These are phyloP conservation scores for Uloborus diversus DNA, from an alignment of 1,140 invertebrate species.

Conservation along the genomic window DNA sequence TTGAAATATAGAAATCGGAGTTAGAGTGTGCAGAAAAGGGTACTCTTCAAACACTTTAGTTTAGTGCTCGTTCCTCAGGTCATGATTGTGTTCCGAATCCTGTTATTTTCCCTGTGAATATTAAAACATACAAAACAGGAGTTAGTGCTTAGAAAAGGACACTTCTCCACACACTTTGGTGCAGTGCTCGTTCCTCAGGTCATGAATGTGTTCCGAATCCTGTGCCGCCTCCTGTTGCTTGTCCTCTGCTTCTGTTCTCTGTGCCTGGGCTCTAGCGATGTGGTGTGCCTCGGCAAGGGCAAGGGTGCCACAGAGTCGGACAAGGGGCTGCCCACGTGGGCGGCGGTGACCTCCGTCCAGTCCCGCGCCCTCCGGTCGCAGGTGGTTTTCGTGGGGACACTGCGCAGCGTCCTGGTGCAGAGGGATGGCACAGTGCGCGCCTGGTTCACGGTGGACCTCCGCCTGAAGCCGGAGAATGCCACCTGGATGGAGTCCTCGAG, in stretches of 20 bases:
- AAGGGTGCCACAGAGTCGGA: neutral
- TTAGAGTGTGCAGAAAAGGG: no score
- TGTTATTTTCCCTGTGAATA: neutral
- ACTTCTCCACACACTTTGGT: neutral
- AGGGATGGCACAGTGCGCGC: constrained; percentile 41
- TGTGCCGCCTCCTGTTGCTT: constrained; percentile 36
- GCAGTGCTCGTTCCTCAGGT: neutral
- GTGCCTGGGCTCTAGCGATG: constrained; percentile 13
- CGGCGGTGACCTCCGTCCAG: constrained; percentile 12
- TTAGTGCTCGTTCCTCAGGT: no score
- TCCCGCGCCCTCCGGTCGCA: constrained; percentile 26
- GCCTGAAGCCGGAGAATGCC: constrained; percentile 1
- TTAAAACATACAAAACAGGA: no score
- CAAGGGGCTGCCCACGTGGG: constrained; percentile 20
- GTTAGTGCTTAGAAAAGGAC: neutral
- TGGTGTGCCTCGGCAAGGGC: constrained; percentile 15
- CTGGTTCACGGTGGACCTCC: constrained; percentile 33
- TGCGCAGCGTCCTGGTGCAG: constrained; percentile 40
- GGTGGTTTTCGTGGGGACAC: constrained; percentile 28
- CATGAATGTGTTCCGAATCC: constrained; percentile 33
- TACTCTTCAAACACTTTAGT: no score
- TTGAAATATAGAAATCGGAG: no score
- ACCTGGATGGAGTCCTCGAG: neutral
- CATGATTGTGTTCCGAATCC: no score
- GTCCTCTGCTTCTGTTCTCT: constrained; percentile 34